A percentile compares a stretch with the other conserved stretches of the same genome.
These are phyloP conservation scores for Sepioteuthis lessoniana DNA, from an alignment of 2,888 invertebrate species.

Conservation along the genomic window DNA sequence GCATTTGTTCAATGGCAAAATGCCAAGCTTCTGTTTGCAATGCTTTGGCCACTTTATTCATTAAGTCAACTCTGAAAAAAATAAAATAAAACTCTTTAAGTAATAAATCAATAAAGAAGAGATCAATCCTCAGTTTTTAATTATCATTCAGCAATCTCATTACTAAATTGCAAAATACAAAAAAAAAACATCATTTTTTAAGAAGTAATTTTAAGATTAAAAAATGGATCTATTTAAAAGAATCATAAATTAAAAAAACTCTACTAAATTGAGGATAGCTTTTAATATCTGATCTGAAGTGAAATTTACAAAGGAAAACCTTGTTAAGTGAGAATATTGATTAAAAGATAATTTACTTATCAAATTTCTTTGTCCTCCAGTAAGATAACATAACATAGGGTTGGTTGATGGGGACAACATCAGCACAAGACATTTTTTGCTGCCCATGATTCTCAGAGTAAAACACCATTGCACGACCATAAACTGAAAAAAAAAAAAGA, in stretches of 20 bases:
- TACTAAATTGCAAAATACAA: too few species aligned
- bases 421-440: slow-evolving; percentile 83
- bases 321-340: not conserved
- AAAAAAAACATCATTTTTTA: too few species aligned
- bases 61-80: slow-evolving; percentile 46
- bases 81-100: not conserved
- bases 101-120: not conserved
- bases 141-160: too few species aligned
- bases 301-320: too few species aligned
- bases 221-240: too few species aligned
- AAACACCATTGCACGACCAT: slow-evolving; percentile 85
- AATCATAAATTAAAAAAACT: too few species aligned
- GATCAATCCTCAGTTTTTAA: too few species aligned
- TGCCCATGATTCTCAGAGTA: slow-evolving; percentile 84
- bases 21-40: slow-evolving; percentile 49
- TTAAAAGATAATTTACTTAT: slow-evolving; percentile 54
- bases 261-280: not conserved
- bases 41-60: slow-evolving; percentile 46
- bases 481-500: slow-evolving; percentile 57
- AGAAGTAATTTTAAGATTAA: too few species aligned
- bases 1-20: slow-evolving; percentile 44
- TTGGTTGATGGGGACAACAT: slow-evolving; percentile 59
- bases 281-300: not conserved
- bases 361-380: slow-evolving; percentile 49
- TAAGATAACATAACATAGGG: slow-evolving; percentile 50